A percentile compares a stretch with the other conserved stretches of the same genome.
These are phyloP conservation scores for Procambarus clarkii DNA, from an alignment of 1,140 invertebrate species.

Conservation along the genomic window DNA sequence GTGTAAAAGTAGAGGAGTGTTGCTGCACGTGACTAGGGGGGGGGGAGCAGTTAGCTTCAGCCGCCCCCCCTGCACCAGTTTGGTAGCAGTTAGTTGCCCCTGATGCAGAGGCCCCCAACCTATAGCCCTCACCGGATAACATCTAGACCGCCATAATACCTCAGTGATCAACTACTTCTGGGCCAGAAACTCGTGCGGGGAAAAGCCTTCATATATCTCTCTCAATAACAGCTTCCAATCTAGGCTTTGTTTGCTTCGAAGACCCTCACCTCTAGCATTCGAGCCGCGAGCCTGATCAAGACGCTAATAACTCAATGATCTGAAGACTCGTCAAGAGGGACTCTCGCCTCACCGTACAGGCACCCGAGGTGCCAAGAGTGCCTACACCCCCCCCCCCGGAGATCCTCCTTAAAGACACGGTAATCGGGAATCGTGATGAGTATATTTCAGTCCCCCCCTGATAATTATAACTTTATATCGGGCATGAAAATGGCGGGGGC, in stretches of 20 bases:
- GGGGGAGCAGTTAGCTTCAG: neutral
- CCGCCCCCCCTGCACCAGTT: neutral
- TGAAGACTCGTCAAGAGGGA: neutral
- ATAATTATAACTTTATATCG: neutral
- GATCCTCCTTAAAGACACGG: neutral
- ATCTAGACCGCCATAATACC: neutral
- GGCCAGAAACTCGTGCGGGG: neutral
- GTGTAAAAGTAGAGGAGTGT: neutral
- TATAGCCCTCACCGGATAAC: neutral
- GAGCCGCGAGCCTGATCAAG: neutral
- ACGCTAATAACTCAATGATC: conserved; percentile 1
- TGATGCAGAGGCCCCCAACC: neutral
- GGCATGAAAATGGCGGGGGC: neutral
- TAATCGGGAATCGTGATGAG: neutral
- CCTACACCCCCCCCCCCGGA: too few species aligned
- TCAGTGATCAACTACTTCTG: neutral
- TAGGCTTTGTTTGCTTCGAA: neutral
- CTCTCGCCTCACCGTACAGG: neutral
- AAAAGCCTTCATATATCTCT: neutral
- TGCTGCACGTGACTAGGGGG: neutral
- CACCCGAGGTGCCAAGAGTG: neutral
- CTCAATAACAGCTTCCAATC: neutral
- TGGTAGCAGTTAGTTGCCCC: neutral
- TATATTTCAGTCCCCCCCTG: neutral
- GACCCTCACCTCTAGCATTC: neutral